These are phyloP conservation scores for Sphinx pinastri DNA, from an alignment of 2,888 invertebrate genomes.

Conservation along the genomic window DNA sequence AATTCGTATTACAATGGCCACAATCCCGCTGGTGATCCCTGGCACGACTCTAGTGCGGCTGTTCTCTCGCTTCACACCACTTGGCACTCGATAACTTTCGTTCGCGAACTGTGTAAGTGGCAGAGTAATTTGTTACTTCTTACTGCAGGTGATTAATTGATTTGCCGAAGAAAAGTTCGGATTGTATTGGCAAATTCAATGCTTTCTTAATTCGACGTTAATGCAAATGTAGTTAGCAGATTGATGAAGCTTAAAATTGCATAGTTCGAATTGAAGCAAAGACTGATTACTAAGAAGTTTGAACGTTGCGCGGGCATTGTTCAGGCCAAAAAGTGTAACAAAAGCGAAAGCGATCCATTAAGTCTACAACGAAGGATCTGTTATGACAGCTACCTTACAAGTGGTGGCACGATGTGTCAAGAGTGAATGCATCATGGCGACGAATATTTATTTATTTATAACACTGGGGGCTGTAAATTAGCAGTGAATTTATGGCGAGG, in stretches of 20 bases:
- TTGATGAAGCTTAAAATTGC: slow-evolving; percentile 16
- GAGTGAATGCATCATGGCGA: slow-evolving; percentile 63
- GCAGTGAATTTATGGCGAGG: slow-evolving; percentile 78
- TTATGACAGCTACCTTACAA: slow-evolving; percentile 75
- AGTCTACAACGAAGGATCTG: slow-evolving; percentile 65
- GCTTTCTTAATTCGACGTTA: slow-evolving; percentile 11
- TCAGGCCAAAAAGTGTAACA: slow-evolving; percentile 19
- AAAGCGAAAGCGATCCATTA: slow-evolving; percentile 57
- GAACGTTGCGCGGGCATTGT: slow-evolving; percentile 21
- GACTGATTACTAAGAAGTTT: slow-evolving; percentile 6
- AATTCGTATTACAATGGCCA: slow-evolving; percentile 74
- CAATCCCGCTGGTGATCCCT: slow-evolving; percentile 68
- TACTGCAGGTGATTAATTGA: slow-evolving; percentile 46
- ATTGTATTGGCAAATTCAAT: slow-evolving; percentile 11
- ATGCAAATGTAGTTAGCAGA: slow-evolving; percentile 9
- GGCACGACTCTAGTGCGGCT: slow-evolving; percentile 71
- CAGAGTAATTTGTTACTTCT: slow-evolving; percentile 65
- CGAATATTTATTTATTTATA: slow-evolving; percentile 82
- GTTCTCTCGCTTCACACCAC: slow-evolving; percentile 72
- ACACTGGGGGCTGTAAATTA: slow-evolving; percentile 82
- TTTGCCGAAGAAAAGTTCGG: slow-evolving; percentile 28
- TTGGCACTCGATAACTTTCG: slow-evolving; percentile 78
- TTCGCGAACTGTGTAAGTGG: slow-evolving; percentile 56
- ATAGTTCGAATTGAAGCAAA: slow-evolving; percentile 7
- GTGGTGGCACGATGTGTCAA: slow-evolving; percentile 76